Conservation (phyloP, 2,888 invertebrate species). For the Apomyelois bistriatella region DNA sequence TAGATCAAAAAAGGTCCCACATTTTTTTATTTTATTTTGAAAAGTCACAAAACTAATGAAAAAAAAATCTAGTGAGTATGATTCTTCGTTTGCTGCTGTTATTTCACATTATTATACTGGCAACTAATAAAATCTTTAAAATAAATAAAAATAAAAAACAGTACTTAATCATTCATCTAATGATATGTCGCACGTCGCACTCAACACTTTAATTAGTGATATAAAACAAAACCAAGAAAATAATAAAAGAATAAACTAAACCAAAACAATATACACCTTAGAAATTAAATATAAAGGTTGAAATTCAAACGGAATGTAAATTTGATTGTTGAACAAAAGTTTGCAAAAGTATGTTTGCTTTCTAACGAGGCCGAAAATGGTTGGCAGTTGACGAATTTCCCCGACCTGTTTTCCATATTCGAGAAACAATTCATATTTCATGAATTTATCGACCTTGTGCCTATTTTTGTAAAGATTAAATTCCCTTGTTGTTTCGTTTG, state of each 20-base stretch:
- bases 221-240: too few species aligned
- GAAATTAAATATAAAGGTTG: not conserved
- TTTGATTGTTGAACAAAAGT: not conserved
- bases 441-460: constrained; percentile 19
- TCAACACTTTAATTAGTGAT: too few species aligned
- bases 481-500: constrained; percentile 21
- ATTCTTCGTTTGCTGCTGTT: too few species aligned
- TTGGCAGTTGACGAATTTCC: constrained; percentile 39
- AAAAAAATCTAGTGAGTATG: too few species aligned
- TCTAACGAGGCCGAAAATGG: constrained; percentile 31
- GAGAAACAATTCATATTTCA: constrained; percentile 27
- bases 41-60: too few species aligned
- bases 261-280: not conserved
- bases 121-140: too few species aligned
- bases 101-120: too few species aligned
- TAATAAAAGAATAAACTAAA: not conserved
- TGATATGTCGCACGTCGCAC: too few species aligned
- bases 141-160: too few species aligned
- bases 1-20: too few species aligned
- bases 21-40: too few species aligned
- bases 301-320: not conserved
- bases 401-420: constrained; percentile 42
- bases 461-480: constrained; percentile 25
- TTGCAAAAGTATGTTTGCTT: constrained; percentile 23
- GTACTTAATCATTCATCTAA: too few species aligned